Percentiles rank a stretch among this genome's conserved stretches.
Conservation (phyloP, 2,113 vertebrate genomes). For the Phyllostomus hastatus region DNA sequence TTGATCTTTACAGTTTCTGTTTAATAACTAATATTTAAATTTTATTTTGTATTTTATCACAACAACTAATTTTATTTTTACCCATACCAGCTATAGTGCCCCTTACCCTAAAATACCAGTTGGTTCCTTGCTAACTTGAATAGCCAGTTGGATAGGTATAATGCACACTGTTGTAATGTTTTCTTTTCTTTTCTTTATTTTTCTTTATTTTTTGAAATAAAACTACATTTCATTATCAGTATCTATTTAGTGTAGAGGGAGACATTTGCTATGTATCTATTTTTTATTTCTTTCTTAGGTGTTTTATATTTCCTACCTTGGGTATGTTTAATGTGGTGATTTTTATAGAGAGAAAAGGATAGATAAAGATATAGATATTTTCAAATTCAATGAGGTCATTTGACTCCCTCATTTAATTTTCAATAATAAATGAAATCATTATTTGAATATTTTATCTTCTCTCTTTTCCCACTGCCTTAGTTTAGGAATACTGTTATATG, state of each 20-base stretch:
- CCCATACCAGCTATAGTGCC: fast-evolving
- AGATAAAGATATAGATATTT: not conserved
- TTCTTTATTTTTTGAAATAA: not conserved
- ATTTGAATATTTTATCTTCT: not conserved
- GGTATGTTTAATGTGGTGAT: not conserved
- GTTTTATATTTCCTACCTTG: not conserved
- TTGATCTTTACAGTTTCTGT: not conserved
- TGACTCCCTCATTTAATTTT: not conserved
- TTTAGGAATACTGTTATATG: not conserved
- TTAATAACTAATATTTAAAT: not conserved
- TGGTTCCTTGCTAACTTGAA: not conserved
- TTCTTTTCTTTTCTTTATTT: not conserved
- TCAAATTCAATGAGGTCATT: not conserved
- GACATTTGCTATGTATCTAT: not conserved
- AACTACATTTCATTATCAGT: not conserved
- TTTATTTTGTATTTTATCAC: not conserved
- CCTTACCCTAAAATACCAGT: not conserved
- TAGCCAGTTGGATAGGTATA: not conserved
- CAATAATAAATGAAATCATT: not conserved
- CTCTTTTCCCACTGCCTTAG: not conserved
- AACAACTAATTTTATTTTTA: not conserved
- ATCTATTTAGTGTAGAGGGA: not conserved
- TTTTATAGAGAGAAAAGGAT: not conserved
- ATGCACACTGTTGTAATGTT: not conserved
- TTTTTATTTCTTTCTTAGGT: not conserved